phyloP scores from a whole-genome alignment of 2,888 invertebrate species.

The Cephus nigrinus region DNA sequence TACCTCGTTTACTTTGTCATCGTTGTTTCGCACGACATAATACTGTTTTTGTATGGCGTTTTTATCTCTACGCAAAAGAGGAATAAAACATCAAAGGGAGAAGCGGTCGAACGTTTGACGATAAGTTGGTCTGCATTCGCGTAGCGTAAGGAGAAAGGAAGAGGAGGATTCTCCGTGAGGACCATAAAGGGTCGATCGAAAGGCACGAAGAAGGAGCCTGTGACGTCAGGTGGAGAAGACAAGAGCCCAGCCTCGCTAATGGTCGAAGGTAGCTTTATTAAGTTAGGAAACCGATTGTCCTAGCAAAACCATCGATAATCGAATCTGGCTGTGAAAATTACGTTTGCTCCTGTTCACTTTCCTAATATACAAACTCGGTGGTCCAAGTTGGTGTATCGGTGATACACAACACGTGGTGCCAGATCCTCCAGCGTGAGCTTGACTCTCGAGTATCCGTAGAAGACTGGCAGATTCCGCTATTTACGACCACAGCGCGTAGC shows the following conservation, averaged over 20 bases:
- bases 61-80: background rate
- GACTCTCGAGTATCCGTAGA: too few species aligned
- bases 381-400: background rate
- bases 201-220: background rate
- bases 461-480: background rate
- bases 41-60: background rate
- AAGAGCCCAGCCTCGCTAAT: slow-evolving; percentile 10
- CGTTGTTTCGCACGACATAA: background rate
- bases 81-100: background rate
- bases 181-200: background rate
- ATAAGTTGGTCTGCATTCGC: background rate
- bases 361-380: background rate
- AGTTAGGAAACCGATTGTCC: slow-evolving; percentile 21
- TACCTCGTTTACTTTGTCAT: slow-evolving; percentile 17
- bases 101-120: background rate
- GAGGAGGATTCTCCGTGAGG: background rate
- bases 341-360: background rate
- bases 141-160: background rate
- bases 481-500: background rate
- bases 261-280: slow-evolving; percentile 17
- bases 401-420: background rate
- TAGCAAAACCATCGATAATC: slow-evolving; percentile 18
- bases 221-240: slow-evolving; percentile 2
- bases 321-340: slow-evolving; percentile 18
- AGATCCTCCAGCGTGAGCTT: too few species aligned